Base-by-base conservation (phyloP, 2,113 vertebrate species). In the Cyprinodon brontotheroides region DNA sequence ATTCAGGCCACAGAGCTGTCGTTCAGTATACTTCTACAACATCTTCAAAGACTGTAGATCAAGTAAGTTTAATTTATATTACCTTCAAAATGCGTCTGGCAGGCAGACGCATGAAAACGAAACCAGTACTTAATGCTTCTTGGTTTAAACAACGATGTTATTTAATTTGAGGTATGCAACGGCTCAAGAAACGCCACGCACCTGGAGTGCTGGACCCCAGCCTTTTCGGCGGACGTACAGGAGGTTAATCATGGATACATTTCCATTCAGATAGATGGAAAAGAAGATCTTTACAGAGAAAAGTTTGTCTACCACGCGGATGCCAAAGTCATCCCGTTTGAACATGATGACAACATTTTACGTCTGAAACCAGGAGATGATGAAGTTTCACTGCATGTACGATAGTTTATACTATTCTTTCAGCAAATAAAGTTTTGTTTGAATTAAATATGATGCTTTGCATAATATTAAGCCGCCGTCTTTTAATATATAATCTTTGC, bases 311-410 rank as follows among this genome's bases (percentile, higher is more conserved):
- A 96, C 91, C 91, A 94, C 53, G 89, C 92, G 0, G 82, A 63
- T 38, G 95, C 95, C 53, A 60, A 76, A 50, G 20, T 93, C 65
- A 81, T 86, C 83, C 91, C 90, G 22, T 93, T 95, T 17, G 84
- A 94, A 75, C 70, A 81, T 0, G 94, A 96, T 1, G 91, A 91
- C 1, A 3, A 78, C 0, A 29, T 84, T 3, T 85, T 93, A 15
- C 76, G 1, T 10, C 91, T 97, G 71, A 96, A 94, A 70, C 94
- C 94, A 0, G 95, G 94, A 1, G 91, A 96, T 0, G 88, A 91
- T 0, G 88, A 96, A 64, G 89, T 99, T 50, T 91, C 96, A 45
- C 91, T 97, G 5, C 91, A 96, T n/a, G 98, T 98, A 94, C 12
- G 45, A 48, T n/a, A 43, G 2, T 22, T 65, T 45, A n/a, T 15